Evolutionary conservation across 2,113 vertebrate genomes (phyloP).

Genomic region (Hylia prasina): DNA sequence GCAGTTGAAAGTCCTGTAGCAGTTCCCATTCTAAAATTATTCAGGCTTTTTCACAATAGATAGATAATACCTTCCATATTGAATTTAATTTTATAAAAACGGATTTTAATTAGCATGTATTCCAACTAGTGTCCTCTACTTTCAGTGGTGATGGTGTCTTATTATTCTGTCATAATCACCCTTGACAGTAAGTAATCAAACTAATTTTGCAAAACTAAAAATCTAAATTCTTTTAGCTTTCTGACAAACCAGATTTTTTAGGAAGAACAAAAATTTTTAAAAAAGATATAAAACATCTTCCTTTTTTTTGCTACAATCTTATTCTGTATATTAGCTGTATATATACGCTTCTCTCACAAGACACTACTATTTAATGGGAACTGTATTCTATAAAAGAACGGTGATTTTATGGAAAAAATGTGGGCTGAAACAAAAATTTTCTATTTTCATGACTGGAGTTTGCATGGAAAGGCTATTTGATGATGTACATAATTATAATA

Average conservation of each 20-base stretch:
- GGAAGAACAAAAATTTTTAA: not conserved
- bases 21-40: not conserved
- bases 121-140: not conserved
- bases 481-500: not conserved
- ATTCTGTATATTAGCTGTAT: not conserved
- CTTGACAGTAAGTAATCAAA: not conserved
- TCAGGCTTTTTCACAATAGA: not conserved
- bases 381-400: not conserved
- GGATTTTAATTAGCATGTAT: not conserved
- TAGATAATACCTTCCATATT: not conserved
- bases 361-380: not conserved
- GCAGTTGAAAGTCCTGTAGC: not conserved
- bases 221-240: not conserved
- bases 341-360: not conserved
- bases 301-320: not conserved
- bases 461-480: not conserved
- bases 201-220: not conserved
- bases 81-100: not conserved
- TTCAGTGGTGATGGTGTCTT: not conserved
- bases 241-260: not conserved
- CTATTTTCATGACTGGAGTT: not conserved
- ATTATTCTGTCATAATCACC: not conserved
- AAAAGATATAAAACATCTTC: not conserved
- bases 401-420: constrained; percentile 34
- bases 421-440: not conserved